These are phyloP conservation scores for Cheumatopsyche charites DNA, from an alignment of 1,140 invertebrate genomes.

Conservation along the genomic window DNA sequence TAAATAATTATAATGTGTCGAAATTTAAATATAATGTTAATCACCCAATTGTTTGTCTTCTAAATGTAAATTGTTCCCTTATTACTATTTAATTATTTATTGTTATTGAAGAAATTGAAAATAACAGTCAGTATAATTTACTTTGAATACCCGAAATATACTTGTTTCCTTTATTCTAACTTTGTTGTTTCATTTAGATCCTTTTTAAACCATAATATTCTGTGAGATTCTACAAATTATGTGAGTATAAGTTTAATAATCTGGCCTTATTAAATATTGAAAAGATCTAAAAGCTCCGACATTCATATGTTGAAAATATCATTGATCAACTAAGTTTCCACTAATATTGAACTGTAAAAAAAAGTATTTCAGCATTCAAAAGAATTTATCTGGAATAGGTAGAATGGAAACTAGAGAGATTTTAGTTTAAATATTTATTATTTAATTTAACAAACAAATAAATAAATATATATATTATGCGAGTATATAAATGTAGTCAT, in stretches of 20 bases:
- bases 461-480: constrained; percentile 7
- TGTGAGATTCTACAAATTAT: no score
- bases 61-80: constrained; percentile 31
- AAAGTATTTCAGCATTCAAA: no score
- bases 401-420: no score
- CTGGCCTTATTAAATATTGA: no score
- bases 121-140: constrained; percentile 36
- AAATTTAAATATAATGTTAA: constrained; percentile 34
- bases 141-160: constrained; percentile 43
- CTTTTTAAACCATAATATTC: no score
- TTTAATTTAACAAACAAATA: constrained; percentile 6
- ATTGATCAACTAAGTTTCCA: no score
- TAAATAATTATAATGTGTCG: constrained; percentile 34
- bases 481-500: not conserved
- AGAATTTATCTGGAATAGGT: no score
- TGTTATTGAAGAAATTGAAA: constrained; percentile 30
- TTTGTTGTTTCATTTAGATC: not conserved
- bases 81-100: constrained; percentile 30
- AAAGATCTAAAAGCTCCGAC: no score
- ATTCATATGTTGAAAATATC: no score
- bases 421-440: constrained; percentile 2
- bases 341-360: no score
- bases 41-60: constrained; percentile 22
- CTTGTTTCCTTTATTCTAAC: constrained; percentile 41
- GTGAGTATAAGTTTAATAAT: no score